These are phyloP conservation scores for Lucilia cuprina DNA, from an alignment of 1,140 invertebrate species.

Conservation along the genomic window DNA sequence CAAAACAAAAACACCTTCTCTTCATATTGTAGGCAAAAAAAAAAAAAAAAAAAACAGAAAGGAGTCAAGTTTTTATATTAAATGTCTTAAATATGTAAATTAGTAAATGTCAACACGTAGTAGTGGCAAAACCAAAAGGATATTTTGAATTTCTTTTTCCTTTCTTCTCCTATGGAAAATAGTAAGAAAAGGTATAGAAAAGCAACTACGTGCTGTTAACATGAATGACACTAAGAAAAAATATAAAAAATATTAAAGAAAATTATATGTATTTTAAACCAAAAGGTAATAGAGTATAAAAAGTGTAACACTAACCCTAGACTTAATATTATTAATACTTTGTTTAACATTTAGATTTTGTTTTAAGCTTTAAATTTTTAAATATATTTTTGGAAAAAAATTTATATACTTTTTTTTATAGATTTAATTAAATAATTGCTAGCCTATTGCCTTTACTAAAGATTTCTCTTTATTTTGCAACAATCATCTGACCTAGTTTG, in stretches of 20 bases:
- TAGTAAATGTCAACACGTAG: conserved; percentile 17
- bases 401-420: too few species aligned
- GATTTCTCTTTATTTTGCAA: too few species aligned
- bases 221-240: neutral
- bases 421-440: too few species aligned
- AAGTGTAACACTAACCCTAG: neutral
- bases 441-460: too few species aligned
- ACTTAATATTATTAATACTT: neutral
- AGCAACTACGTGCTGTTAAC: neutral
- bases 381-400: too few species aligned
- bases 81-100: conserved; percentile 16
- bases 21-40: neutral
- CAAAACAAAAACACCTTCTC: conserved; percentile 10
- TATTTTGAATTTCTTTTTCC: neutral
- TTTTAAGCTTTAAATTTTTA: neutral
- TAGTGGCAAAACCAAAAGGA: neutral
- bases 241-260: neutral
- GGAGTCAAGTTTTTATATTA: neutral
- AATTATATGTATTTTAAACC: neutral
- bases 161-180: neutral
- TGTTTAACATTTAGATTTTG: conserved; percentile 12
- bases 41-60: neutral
- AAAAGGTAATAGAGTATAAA: neutral
- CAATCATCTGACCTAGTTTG: too few species aligned
- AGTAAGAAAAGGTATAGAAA: neutral